phyloP scores from a whole-genome alignment of 2,797 vertebrate genomes.

The Girardinus metallicus region DNA sequence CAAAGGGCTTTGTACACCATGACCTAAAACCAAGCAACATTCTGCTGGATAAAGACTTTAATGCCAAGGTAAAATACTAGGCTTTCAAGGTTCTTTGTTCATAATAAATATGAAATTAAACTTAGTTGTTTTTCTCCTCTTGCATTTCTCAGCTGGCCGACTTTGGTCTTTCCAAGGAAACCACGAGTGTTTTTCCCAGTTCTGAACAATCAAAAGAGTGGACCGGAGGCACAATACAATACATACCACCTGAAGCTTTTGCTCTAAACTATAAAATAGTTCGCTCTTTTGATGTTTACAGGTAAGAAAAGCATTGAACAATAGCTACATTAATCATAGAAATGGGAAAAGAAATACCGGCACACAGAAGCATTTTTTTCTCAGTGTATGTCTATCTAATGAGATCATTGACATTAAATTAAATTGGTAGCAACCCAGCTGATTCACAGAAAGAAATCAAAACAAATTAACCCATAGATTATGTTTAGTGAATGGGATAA shows the following conservation, averaged over 20 bases:
- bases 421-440: background rate
- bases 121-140: background rate
- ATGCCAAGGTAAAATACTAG: constrained; percentile 66
- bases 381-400: background rate
- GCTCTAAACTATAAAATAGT: constrained; percentile 18
- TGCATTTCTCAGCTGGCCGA: constrained; percentile 70
- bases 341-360: background rate
- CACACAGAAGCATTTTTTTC: background rate
- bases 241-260: constrained; percentile 82
- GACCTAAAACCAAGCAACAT: constrained; percentile 83
- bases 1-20: constrained; percentile 57
- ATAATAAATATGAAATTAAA: background rate
- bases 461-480: background rate
- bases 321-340: background rate
- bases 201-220: rapidly evolving
- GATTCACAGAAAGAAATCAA: background rate
- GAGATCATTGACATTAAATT: background rate
- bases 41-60: constrained; percentile 65
- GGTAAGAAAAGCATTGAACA: constrained; percentile 54
- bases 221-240: constrained; percentile 61
- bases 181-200: constrained; percentile 39
- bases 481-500: no score
- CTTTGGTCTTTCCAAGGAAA: constrained; percentile 76
- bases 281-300: constrained; percentile 75
- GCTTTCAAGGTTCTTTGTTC: background rate